Base-by-base conservation (phyloP, 2,797 vertebrate genomes). In the Fistularia tabacaria region DNA sequence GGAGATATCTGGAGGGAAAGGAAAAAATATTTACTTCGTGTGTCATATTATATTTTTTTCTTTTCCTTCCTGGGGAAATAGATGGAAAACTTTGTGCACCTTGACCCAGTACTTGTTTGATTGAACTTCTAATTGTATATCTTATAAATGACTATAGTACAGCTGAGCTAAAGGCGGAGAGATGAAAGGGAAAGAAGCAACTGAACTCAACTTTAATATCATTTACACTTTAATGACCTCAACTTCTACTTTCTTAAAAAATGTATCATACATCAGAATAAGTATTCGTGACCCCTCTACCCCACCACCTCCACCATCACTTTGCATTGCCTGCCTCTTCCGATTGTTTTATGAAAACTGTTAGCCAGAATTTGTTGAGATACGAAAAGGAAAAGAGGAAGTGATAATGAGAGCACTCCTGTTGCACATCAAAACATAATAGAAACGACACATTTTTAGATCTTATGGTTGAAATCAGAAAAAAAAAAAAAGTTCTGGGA, bases 331-430 rank as follows among this genome's bases (percentile, higher is more conserved):
- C 81, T 73, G 63, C 79, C 68, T 50, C 54, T 42, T 66, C 73
- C 80, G 77, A 84, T 84, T 85, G 80, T 48, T 87, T 87, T 84
- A 88, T 69, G 66, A 71, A 49, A 38, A 64, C 66, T 84, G 73
- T 54, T 69, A 80, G 77, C 74, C 64, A 14, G 71, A 56, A 67
- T 55, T 64, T 64, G 62, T 53, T 41, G 71, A n/a, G n/a, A 81
- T 65, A 77, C 75, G 70, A 73, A 70, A 71, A 57, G 62, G 74
- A 68, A 70, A 51, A 69, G 10, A 55, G 66, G 77, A 74, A 65
- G 76, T 70, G 66, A 70, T 81, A 6, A 57, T 40, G 10, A 81
- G 86, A 87, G 81, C 38, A 25, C 57, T 82, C 66, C 69, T 80
- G 77, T 74, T 80, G 73, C 61, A 57, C 68, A 73, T 80, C 79